Percentiles rank a stretch among this genome's conserved stretches.
These are phyloP conservation scores for Heliconius himera DNA, from an alignment of 1,140 invertebrate species.

Conservation along the genomic window DNA sequence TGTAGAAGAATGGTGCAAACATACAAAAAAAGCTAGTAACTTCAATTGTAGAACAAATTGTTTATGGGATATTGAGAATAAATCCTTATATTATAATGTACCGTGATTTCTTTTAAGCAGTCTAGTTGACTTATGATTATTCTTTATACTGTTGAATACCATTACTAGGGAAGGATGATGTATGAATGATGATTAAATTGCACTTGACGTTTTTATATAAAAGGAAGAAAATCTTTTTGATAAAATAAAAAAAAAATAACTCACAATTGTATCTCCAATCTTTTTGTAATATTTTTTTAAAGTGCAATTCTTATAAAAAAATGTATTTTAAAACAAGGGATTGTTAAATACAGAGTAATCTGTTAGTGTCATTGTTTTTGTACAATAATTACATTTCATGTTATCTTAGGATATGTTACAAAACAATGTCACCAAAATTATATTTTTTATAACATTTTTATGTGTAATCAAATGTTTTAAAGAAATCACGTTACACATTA, in stretches of 20 bases:
- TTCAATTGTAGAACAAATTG: slow-evolving; percentile 26
- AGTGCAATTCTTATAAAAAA: not conserved
- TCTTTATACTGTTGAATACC: not conserved
- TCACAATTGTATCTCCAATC: not conserved
- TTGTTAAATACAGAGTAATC: not conserved
- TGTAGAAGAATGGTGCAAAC: slow-evolving; percentile 27
- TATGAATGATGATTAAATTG: not conserved
- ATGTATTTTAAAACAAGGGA: not conserved
- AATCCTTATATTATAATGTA: slow-evolving; percentile 30
- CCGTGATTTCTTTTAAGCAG: slow-evolving; percentile 36
- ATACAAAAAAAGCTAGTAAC: not conserved
- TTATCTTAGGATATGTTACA: not conserved
- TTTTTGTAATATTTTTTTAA: not conserved
- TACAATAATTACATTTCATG: not conserved
- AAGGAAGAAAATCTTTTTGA: not conserved
- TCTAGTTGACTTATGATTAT: not conserved
- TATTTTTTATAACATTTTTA: slow-evolving; percentile 16
- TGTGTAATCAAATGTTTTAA: slow-evolving; percentile 20
- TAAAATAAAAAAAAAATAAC: not conserved
- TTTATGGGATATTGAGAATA: slow-evolving; percentile 39
- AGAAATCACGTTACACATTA: slow-evolving; percentile 36
- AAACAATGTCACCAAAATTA: not conserved
- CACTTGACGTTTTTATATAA: not conserved
- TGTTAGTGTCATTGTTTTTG: not conserved
- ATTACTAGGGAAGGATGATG: not conserved